Evolutionary conservation across 2,888 invertebrate species (phyloP).

Genomic region (Seira ritae): DNA sequence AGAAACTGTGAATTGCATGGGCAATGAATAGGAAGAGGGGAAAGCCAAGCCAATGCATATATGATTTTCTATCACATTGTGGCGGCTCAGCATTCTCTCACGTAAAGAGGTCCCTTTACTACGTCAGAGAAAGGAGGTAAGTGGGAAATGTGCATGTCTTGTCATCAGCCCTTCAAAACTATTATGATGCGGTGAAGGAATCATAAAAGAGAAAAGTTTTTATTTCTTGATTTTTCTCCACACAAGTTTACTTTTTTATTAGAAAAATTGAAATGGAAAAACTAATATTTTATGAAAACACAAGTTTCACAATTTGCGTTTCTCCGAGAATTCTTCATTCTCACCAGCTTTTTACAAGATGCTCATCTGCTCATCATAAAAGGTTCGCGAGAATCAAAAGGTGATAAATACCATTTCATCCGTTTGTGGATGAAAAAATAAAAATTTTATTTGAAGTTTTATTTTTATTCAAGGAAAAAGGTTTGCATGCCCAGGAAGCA

Average conservation of each 20-base stretch:
- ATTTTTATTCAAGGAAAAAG: no score
- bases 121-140: background rate
- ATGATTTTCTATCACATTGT: background rate
- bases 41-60: background rate
- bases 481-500: no score
- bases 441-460: no score
- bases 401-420: background rate
- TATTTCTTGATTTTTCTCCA: background rate
- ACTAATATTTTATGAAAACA: constrained; percentile 10
- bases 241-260: background rate
- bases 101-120: background rate
- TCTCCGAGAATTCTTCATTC: background rate
- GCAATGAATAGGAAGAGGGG: background rate
- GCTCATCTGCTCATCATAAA: background rate
- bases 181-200: background rate
- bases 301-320: no score
- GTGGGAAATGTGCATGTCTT: background rate
- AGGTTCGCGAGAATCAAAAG: background rate
- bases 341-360: background rate
- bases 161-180: background rate
- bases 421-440: no score
- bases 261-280: constrained; percentile 26
- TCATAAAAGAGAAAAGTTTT: constrained; percentile 9
- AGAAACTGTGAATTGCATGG: no score
- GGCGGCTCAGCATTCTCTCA: background rate